These are phyloP conservation scores for Hypomesus transpacificus DNA, from an alignment of 2,113 vertebrate genomes.

Conservation along the genomic window DNA sequence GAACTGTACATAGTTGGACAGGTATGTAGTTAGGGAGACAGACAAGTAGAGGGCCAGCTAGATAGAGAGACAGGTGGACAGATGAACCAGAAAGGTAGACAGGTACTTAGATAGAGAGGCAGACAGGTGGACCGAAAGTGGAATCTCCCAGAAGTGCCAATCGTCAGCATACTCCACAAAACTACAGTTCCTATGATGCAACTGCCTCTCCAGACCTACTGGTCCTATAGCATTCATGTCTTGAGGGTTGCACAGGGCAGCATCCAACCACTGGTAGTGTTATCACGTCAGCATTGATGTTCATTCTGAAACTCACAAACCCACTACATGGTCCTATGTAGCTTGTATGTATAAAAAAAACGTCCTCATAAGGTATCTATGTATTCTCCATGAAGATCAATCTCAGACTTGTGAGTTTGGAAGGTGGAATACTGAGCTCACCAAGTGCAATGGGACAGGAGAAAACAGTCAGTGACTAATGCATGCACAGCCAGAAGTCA, in stretches of 20 bases:
- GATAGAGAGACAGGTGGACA: too few relatives aligned
- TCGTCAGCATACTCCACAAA: conserved; percentile 55
- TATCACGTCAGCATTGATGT: too few relatives aligned
- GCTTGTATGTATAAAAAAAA: too few relatives aligned
- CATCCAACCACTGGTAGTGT: background rate
- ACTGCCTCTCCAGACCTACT: background rate
- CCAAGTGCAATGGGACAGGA: conserved; percentile 4
- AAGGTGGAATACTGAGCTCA: background rate
- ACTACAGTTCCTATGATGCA: conserved; percentile 37
- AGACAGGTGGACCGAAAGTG: conserved; percentile 36
- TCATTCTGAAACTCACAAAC: background rate
- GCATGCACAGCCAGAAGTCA: background rate
- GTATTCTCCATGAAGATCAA: too few relatives aligned
- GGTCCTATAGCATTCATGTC: background rate
- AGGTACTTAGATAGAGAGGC: too few relatives aligned
- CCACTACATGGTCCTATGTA: background rate
- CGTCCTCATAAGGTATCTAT: too few relatives aligned
- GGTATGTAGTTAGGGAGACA: too few relatives aligned
- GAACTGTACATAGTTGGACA: too few relatives aligned
- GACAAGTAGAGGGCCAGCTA: too few relatives aligned
- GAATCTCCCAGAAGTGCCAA: conserved; percentile 70
- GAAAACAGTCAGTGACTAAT: background rate
- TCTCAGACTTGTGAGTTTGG: background rate
- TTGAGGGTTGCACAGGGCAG: background rate
- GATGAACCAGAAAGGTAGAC: too few relatives aligned